Percentiles rank a stretch among this genome's conserved stretches.
phyloP scores from a whole-genome alignment of 2,113 vertebrate genomes.

The Prochilodus magdalenae region DNA sequence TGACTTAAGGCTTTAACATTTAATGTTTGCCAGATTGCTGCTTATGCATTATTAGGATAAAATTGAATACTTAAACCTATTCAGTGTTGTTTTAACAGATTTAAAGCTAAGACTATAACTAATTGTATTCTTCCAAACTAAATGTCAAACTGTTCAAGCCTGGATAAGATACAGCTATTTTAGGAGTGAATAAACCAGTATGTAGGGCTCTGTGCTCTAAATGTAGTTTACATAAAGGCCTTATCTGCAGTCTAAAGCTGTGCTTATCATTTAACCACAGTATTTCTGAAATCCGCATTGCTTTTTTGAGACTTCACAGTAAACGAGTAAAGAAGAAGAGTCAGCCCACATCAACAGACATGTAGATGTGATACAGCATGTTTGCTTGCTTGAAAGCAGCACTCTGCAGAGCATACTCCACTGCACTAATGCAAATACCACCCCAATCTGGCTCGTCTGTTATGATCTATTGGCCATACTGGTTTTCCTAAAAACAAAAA shows the following conservation, averaged over 20 bases:
- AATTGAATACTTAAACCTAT: too few relatives aligned
- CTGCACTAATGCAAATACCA: slow-evolving; percentile 32
- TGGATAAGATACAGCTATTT: slow-evolving; percentile 9
- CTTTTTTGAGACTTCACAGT: not conserved
- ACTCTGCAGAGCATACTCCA: not conserved
- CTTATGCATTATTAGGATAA: too few relatives aligned
- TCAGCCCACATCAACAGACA: not conserved
- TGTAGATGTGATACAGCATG: not conserved
- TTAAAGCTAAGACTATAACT: too few relatives aligned
- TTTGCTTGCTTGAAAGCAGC: not conserved
- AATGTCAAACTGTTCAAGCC: too few relatives aligned
- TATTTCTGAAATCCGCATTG: not conserved
- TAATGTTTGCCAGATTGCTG: too few relatives aligned
- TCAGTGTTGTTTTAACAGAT: too few relatives aligned
- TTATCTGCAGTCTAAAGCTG: not conserved
- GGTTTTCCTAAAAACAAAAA: not conserved
- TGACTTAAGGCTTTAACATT: too few relatives aligned
- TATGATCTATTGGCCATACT: not conserved
- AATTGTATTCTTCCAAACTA: too few relatives aligned
- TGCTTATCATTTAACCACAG: not conserved
- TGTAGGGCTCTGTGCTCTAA: not conserved
- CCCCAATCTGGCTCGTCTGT: not conserved
- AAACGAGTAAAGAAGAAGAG: slow-evolving; percentile 3
- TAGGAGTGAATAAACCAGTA: not conserved
- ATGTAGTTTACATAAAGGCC: slow-evolving; percentile 2